Evolutionary conservation across 2,888 invertebrate species (phyloP), one percentile per base, ranked within the genome.

Genomic region (Agonopterix alstromeriana): DNA sequence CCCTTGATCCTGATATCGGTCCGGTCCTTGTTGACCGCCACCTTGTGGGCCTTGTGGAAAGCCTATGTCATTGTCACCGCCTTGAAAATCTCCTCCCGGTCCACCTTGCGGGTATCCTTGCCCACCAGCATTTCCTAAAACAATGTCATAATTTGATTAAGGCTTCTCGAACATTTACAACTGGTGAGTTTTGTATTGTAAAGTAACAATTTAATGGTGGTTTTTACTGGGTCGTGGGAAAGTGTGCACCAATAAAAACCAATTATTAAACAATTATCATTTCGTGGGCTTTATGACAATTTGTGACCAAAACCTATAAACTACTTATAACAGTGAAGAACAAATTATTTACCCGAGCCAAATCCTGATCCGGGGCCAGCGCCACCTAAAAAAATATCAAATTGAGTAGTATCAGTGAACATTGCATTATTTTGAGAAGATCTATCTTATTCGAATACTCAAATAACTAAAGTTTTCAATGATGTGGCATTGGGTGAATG

Each of bases 61-160:
- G 12, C 61, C 65, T 7, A 61, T 51, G 14, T 61, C 62, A 35
- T 67, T 61, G 12, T 67, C 65, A 38, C 54, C 53, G 42, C 62
- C 62, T 45, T 63, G 52, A 48, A 68, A 70, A 17, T 65, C 58
- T 43, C 53, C 62, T 14, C 57, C 65, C 36, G 56, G 55, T 9
- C 58, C 57, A 8, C 64, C 63, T 46, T 54, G 61, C 36, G 67
- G 52, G 43, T 77, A 79, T 10, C 75, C 78, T 59, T 73, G 73
- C 35, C 61, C 38, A 11, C 42, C 47, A 10, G 36, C 11, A n/a
- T 36, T 38, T 11, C 42, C 42, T 42, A 8, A 8, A 11, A 42
- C 42, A 12, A 12, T 11, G 11, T 5, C 11, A n/a, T 11, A 10
- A 12, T 3, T 11, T 42, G 1, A 3, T 42, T 42, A 8, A 38